A percentile compares a stretch with the other conserved stretches of the same genome.
phyloP scores from a whole-genome alignment of 2,797 vertebrate genomes.

The Muraenolepis orangiensis region DNA sequence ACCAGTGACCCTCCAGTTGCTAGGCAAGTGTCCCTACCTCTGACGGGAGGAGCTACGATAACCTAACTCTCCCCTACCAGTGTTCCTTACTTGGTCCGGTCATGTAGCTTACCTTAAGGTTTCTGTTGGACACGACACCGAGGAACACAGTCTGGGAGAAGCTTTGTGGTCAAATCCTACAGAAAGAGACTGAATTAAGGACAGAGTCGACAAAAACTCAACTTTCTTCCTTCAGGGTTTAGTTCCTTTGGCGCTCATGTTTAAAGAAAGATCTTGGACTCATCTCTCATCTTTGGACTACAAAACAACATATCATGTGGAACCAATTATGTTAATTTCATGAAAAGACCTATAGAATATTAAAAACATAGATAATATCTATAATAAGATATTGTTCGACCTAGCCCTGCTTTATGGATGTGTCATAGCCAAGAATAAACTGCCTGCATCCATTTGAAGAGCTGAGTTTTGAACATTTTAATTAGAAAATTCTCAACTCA shows the following conservation, averaged over 20 bases:
- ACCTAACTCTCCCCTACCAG: neutral
- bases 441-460: neutral
- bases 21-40: neutral
- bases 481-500: neutral
- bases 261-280: neutral
- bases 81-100: neutral
- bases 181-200: conserved; percentile 13
- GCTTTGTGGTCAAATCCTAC: conserved; percentile 82
- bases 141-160: conserved; percentile 72
- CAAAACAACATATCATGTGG: neutral
- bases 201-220: neutral
- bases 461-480: neutral
- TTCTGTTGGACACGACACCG: conserved; percentile 75
- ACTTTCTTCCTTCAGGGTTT: neutral
- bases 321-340: neutral
- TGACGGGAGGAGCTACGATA: neutral
- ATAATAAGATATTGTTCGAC: neutral
- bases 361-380: too few relatives aligned
- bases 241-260: neutral
- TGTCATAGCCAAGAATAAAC: neutral
- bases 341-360: neutral
- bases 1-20: neutral
- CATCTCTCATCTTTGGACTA: neutral
- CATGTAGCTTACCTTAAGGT: conserved; percentile 76
- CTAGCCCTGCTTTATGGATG: neutral